Percentiles rank a stretch among this genome's conserved stretches.
Conservation (phyloP, 92 coral and sea anemone genomes). For the Phymanthus crucifer region DNA sequence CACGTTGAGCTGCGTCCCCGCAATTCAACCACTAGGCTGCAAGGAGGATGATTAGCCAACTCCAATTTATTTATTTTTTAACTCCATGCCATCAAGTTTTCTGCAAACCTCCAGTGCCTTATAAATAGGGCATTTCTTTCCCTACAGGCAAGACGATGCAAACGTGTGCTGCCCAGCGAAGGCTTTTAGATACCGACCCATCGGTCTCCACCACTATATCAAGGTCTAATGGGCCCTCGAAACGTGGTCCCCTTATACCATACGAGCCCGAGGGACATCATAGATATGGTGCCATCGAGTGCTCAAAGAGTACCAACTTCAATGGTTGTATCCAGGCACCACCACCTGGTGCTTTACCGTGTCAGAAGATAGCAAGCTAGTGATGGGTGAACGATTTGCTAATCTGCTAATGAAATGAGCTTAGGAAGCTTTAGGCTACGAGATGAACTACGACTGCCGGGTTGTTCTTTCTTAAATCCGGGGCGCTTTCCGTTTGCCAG, state of each 20-base stretch:
- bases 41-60: no score
- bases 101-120: not conserved
- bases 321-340: not conserved
- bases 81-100: no score
- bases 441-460: no score
- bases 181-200: slow-evolving; percentile 12
- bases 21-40: no score
- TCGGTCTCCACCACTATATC: slow-evolving; percentile 9
- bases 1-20: no score
- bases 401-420: no score
- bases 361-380: not conserved
- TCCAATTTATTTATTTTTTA: no score
- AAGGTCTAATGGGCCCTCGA: not conserved
- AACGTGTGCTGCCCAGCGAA: slow-evolving; percentile 12
- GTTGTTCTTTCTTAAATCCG: no score
- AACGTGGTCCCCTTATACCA: not conserved
- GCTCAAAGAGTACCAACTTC: not conserved
- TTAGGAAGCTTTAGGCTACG: no score
- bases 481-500: no score
- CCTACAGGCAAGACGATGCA: not conserved
- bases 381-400: no score
- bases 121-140: not conserved
- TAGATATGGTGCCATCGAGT: not conserved
- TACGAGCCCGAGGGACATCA: not conserved
- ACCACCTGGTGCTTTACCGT: not conserved